A percentile compares a stretch with the other conserved stretches of the same genome.
These are phyloP conservation scores for Agrilus cyanescens DNA, from an alignment of 2,888 invertebrate genomes.

Conservation along the genomic window DNA sequence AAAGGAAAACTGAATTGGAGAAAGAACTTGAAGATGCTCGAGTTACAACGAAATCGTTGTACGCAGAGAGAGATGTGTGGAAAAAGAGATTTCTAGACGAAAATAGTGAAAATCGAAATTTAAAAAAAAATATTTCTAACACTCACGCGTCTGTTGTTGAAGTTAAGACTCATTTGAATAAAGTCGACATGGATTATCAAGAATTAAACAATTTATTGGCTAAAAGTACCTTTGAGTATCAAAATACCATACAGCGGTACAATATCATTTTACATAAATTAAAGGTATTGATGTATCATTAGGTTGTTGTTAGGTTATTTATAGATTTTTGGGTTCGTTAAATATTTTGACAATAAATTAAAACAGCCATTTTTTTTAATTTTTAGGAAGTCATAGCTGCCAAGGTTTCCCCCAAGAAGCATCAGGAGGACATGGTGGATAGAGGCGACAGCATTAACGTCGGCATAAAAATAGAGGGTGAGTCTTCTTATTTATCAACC, in stretches of 20 bases:
- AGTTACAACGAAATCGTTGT: not conserved
- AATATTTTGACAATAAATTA: too few relatives aligned
- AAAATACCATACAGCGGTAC: not conserved
- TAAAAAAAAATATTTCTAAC: constrained; percentile 1
- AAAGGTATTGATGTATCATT: constrained; percentile 1
- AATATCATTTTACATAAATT: constrained; percentile 3
- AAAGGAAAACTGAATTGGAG: constrained; percentile 1
- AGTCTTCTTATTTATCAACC: too few relatives aligned
- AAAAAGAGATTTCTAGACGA: constrained; percentile 5
- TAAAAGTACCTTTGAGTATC: not conserved
- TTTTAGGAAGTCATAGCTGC: too few relatives aligned
- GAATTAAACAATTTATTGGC: not conserved
- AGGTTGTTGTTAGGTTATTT: too few relatives aligned
- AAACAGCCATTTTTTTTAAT: too few relatives aligned
- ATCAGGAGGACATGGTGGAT: too few relatives aligned
- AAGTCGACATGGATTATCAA: not conserved
- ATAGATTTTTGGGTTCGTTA: too few relatives aligned
- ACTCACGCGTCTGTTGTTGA: not conserved
- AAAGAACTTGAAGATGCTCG: not conserved
- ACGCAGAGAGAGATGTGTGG: constrained; percentile 4
- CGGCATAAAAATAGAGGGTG: too few relatives aligned
- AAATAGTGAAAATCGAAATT: constrained; percentile 4
- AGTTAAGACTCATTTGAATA: not conserved
- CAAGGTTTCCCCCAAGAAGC: too few relatives aligned
- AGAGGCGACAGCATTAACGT: too few relatives aligned